Evolutionary conservation across 2,797 vertebrate species (phyloP), one percentile per base, ranked within the genome.

Genomic region (Sebastes cheni): DNA sequence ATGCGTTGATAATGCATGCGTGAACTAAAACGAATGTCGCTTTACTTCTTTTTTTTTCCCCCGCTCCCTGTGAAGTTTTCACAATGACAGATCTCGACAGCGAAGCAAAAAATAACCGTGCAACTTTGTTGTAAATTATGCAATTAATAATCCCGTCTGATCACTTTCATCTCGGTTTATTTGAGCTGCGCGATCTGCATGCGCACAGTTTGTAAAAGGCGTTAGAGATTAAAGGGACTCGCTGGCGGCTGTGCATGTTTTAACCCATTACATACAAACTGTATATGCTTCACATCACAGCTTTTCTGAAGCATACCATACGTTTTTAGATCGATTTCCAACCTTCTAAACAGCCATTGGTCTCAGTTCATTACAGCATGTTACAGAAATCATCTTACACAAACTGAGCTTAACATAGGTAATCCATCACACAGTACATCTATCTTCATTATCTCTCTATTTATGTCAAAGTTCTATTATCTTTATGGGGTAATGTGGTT

Each of bases 1-100:
- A 80, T 66, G 79, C 50, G 74, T 82, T 80, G 74, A 83, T 74
- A 89, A 91, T 84, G 77, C 39, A 8, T 46, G 68, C 59, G 3
- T 84, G 80, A 85, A 87, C 82, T 75, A 25, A 67, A 80, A 75
- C 79, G 1, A 87, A 88, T 80, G 71, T 8, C 1, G 30, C 60
- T 75, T 78, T 67, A 6, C 74, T 80, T 25, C 18, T 12, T 60
- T 61, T 58, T 39, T 39, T 25, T 5, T 3, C 29, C 39, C 39
- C 52, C 8, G 23, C 76, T 8, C 7, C 65, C 42, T 84, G 67
- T 82, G 77, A 88, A 75, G 80, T 76, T 23, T 82, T 58, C 60
- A 68, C 27, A 3, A 71, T 27, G 65, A 67, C 18, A 60, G 34
- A 81, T 70, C 64, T 73, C 64, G 56, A 46, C 50, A 27, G 29